Base-by-base conservation (phyloP, 2,113 vertebrate species). In the Datnioides undecimradiatus region DNA sequence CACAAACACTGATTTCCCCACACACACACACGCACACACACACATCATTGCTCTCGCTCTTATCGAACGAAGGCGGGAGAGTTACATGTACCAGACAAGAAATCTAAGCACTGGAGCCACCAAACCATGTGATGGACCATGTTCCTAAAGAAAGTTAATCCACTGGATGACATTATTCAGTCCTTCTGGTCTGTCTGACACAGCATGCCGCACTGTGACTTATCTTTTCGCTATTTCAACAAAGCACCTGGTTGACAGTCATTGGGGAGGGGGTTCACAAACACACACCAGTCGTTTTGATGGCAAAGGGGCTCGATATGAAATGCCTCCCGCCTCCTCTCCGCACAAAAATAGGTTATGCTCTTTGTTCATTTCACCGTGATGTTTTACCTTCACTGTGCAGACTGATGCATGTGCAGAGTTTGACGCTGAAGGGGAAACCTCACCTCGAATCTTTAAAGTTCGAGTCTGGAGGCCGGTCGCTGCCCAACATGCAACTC, bases 1-100 rank as follows among this genome's bases (percentile, higher is more conserved):
- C 88, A 89, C 93, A 92, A 91, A 90, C 86, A 78, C 88, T 79
- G 85, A 83, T 85, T 90, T 80, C 80, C 81, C 90, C 64, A 86
- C 80, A 86, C 43, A 73, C 70, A 84, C 57, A 58, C 34, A 89
- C 81, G 75, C 87, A 80, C 65, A 72, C 49, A 52, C 49, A 52
- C 49, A 51, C 48, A 80, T 79, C 73, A 84, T 60, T 78, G 84
- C 63, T 77, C 76, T 90, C 4, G 2, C 88, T 88, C 80, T 90
- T 84, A 86, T 90, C 75, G 36, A 59, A 83, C 75, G 63, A 73
- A 85, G 82, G 87, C 80, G 84, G 78, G 89, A 91, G 67, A 90
- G 85, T 84, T 84, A 74, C 75, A 87, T 81, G 77, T 51, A 90
- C 29, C 67, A 91, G 76, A 84, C 81, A 80, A 84, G 80, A 82